A percentile compares a stretch with the other conserved stretches of the same genome.
Conservation (phyloP, 2,888 invertebrate species). For the Rhagium mordax region DNA sequence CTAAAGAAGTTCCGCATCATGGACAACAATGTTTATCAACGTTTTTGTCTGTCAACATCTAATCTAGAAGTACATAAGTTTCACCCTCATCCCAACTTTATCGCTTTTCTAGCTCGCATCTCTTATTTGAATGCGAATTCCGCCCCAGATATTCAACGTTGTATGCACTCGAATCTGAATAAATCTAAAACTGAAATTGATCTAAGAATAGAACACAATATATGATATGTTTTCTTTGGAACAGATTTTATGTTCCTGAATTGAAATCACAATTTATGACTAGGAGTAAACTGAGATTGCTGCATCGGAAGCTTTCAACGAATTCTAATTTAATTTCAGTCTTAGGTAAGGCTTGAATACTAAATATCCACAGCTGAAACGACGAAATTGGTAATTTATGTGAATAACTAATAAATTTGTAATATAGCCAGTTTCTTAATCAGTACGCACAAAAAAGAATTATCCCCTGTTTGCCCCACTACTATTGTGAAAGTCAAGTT, state of each 20-base stretch:
- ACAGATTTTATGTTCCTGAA: neutral
- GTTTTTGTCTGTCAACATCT: neutral
- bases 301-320: neutral
- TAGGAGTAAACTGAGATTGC: neutral
- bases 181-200: neutral
- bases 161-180: conserved; percentile 14
- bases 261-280: neutral
- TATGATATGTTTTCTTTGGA: conserved; percentile 5
- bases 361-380: neutral
- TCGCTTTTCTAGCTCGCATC: conserved; percentile 27
- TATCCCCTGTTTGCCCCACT: neutral
- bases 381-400: neutral
- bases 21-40: neutral
- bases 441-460: neutral
- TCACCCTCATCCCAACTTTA: conserved; percentile 22
- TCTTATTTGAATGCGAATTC: conserved; percentile 31
- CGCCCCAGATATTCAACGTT: conserved; percentile 35
- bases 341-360: neutral
- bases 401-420: neutral
- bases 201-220: neutral
- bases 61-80: conserved; percentile 21
- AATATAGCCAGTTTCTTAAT: neutral
- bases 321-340: conserved; percentile 1
- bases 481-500: conserved; percentile 3
- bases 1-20: neutral